Base-by-base conservation (phyloP, 2,888 invertebrate genomes). In the Nowickia ferox region DNA sequence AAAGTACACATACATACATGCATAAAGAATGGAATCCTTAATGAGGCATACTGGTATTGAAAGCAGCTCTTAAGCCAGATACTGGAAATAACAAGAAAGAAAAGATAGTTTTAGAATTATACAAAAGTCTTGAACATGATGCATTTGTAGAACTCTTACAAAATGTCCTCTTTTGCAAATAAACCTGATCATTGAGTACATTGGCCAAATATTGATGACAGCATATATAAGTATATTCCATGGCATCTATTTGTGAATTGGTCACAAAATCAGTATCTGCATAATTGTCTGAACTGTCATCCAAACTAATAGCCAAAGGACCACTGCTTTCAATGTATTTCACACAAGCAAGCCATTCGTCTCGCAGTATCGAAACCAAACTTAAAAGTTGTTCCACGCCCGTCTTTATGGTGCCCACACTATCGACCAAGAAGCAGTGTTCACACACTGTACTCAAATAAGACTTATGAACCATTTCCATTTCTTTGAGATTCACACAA, bases 221-320 rank as follows among this genome's bases (percentile, higher is more conserved):
- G 17, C 91, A 90, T 63, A 92, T 91, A 75, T 93, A 93, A 2
- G 92, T 92, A 13, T 86, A 19, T 84, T 93, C 93, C 59, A 93
- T 91, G n/a, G 89, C 90, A 66, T 88, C 90, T 13, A 93, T 90
- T 84, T 92, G 91, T 13, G 90, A 89, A 13, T 89, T 89, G 0
- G 89, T 80, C 48, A 90, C 80, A 83, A 90, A 91, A 30, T 89
- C 88, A 1, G 38, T 69, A 13, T 86, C 85, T 30, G 75, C 79
- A 51, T 84, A 84, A 30, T 86, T 86, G 17, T 68, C 69, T 1
- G 80, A 81, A n/a, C 88, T 88, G 17, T 88, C 88, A 22, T 88
- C 87, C 10, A 63, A 19, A 17, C 84, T 80, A 9, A 88, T 65
- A 6, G 88, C 78, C 38, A 88, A 66, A 11, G 87, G 87, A 44